These are phyloP conservation scores for Nomada ruficornis DNA, from an alignment of 2,888 invertebrate genomes.

Conservation along the genomic window DNA sequence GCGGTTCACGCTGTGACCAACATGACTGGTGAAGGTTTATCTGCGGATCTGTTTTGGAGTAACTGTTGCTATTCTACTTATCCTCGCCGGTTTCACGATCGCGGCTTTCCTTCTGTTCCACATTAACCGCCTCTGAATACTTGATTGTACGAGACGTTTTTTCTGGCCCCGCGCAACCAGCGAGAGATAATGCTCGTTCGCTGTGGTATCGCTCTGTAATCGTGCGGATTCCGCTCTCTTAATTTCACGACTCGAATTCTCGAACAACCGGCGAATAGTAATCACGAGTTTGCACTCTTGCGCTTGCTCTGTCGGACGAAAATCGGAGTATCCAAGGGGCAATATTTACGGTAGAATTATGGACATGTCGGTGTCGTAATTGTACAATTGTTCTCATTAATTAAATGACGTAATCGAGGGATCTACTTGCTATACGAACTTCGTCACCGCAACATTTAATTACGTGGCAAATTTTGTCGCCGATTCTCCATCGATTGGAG, in stretches of 20 bases:
- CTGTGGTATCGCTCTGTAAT: slow-evolving; percentile 14
- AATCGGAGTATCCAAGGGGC: too few species aligned
- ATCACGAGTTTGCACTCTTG: too few species aligned
- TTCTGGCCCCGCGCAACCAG: background rate
- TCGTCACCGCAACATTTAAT: background rate
- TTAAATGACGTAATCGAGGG: too few species aligned
- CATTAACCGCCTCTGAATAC: slow-evolving; percentile 52
- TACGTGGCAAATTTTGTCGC: too few species aligned
- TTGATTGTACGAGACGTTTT: slow-evolving; percentile 30
- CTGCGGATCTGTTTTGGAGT: slow-evolving; percentile 44
- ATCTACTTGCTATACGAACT: background rate
- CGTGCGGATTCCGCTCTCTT: slow-evolving; percentile 13
- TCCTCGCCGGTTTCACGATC: slow-evolving; percentile 45
- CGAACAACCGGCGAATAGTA: background rate
- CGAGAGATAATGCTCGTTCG: slow-evolving; percentile 11
- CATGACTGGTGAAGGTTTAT: slow-evolving; percentile 46
- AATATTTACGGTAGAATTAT: too few species aligned
- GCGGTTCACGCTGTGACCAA: slow-evolving; percentile 12
- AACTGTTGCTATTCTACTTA: slow-evolving; percentile 52
- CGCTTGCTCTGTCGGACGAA: too few species aligned
- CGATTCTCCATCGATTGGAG: slow-evolving; percentile 7
- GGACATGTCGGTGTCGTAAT: too few species aligned
- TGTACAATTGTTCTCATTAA: too few species aligned
- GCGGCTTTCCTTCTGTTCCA: slow-evolving; percentile 56
- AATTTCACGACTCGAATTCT: slow-evolving; percentile 7